Percentiles rank a stretch among this genome's conserved stretches.
phyloP scores from a whole-genome alignment of 92 coral and sea anemone genomes.

The Hydrozoanthus gracilis region DNA sequence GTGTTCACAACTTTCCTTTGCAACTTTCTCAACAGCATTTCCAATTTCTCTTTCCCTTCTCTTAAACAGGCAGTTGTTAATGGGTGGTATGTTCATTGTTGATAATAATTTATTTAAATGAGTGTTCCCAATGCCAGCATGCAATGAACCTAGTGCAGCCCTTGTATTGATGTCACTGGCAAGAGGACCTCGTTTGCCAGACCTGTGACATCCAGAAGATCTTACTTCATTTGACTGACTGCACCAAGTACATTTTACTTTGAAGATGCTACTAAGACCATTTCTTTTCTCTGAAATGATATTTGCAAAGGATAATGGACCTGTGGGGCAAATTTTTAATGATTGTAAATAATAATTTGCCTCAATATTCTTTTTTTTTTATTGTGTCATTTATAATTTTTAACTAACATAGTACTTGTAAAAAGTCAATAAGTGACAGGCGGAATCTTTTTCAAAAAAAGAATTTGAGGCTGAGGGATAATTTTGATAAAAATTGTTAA shows the following conservation, averaged over 20 bases:
- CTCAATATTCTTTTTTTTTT: too few relatives aligned
- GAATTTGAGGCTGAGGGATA: too few relatives aligned
- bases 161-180: constrained; percentile 65
- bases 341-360: too few relatives aligned
- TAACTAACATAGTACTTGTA: too few relatives aligned
- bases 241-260: constrained; percentile 40
- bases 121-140: constrained; percentile 70
- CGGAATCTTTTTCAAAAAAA: too few relatives aligned
- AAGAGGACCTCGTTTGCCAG: constrained; percentile 68
- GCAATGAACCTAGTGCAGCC: constrained; percentile 69
- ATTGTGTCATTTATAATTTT: too few relatives aligned
- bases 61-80: constrained; percentile 59
- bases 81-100: constrained; percentile 58
- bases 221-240: constrained; percentile 52
- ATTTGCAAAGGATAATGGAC: constrained; percentile 34
- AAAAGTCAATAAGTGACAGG: too few relatives aligned
- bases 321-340: not conserved
- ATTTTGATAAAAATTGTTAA: too few relatives aligned
- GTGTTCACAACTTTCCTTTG: constrained; percentile 54
- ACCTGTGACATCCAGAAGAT: constrained; percentile 66
- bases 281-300: constrained; percentile 29
- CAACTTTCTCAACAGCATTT: constrained; percentile 52
- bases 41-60: constrained; percentile 71
- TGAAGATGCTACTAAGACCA: not conserved
- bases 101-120: constrained; percentile 66